Evolutionary conservation across 2,797 vertebrate genomes (phyloP), one percentile per base, ranked within the genome.

Genomic region (Gouania willdenowi): DNA sequence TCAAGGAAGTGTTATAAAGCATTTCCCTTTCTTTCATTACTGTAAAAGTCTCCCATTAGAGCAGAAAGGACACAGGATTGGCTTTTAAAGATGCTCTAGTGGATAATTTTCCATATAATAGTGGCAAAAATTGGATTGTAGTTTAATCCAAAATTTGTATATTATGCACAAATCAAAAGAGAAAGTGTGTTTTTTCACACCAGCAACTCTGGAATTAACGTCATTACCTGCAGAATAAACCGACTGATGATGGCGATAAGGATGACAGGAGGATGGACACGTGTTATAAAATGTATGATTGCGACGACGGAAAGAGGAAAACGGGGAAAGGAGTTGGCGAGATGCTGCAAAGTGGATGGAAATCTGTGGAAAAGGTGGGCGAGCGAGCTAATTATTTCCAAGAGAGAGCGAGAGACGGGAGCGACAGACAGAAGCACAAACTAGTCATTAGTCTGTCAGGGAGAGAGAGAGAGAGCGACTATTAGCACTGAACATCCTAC

Each of bases 401-500:
- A 45, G 44, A 58, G 41, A 64, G 25, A 54, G 27, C 16, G 31
- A 33, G 36, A 54, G 35, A 20, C 10, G 19, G 20, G 28, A 16
- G 16, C 41, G 38, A 68, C 17, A 56, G 47, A 73, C 32, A 55
- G 40, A 55, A 47, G 71, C 66, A 47, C 56, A 75, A 75, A 73
- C 63, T 77, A 74, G 74, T 84, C 79, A 86, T 86, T 86, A 84
- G 69, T 54, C 55, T 83, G 82, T 82, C 84, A 82, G 65, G 23
- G 56, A 77, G 73, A 74, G 55, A 28, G 65, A 23, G 56, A 77
- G 73, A 74, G 55, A 28, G 26, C 29, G 42, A 66, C 74, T 66
- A 81, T 81, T 76, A 78, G 38, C 46, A 50, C 52, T 53, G 48
- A 41, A 30, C 49, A 40, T 43, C 66, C 71, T 31, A 40, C 71